Conservation (phyloP, 1,140 invertebrate species). For the Tetragonula clypearis region DNA sequence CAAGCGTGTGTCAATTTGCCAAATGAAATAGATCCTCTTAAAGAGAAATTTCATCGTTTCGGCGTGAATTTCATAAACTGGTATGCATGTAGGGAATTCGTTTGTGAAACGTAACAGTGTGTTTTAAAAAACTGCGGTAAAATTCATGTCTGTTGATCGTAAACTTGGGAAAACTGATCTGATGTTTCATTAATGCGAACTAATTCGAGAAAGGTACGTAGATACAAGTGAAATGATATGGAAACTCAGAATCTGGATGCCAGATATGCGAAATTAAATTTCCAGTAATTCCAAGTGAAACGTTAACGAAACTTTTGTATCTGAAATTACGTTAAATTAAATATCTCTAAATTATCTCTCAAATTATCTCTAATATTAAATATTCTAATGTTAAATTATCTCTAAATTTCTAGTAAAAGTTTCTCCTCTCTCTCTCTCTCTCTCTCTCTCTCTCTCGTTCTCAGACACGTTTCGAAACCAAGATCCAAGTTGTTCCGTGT, state of each 20-base stretch:
- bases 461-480: no score
- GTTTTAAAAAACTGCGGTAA: neutral
- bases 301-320: neutral
- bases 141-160: neutral
- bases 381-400: no score
- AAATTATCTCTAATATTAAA: no score
- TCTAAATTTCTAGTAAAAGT: neutral
- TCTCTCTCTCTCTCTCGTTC: no score
- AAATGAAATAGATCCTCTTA: neutral
- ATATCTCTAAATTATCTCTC: no score
- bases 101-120: neutral
- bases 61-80: no score
- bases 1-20: constrained; percentile 3
- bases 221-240: neutral
- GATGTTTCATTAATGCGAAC: neutral
- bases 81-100: neutral
- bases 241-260: neutral
- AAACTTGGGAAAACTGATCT: neutral
- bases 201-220: neutral
- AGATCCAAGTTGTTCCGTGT: no score
- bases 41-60: neutral
- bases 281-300: neutral
- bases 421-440: no score
- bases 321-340: neutral
- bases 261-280: neutral